A percentile compares a stretch with the other conserved stretches of the same genome.
Evolutionary conservation across 2,888 invertebrate species (phyloP).

Genomic region (Drosophila diplacantha): DNA sequence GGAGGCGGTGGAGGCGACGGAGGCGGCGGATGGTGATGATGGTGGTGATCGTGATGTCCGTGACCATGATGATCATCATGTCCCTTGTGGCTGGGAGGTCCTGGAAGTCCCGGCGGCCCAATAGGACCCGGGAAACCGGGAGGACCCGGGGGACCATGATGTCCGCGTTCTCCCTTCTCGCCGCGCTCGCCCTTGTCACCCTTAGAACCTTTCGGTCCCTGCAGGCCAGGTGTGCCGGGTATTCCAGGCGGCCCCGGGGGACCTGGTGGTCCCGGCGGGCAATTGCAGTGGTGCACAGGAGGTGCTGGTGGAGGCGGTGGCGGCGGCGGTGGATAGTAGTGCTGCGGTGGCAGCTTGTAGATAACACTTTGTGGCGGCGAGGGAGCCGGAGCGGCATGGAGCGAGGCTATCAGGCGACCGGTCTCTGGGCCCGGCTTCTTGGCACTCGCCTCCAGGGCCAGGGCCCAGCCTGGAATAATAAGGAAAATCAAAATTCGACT

Average conservation of each 20-base stretch:
- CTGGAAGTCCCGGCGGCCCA: slow-evolving; percentile 21
- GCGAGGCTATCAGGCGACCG: slow-evolving; percentile 15
- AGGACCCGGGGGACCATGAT: slow-evolving; percentile 8
- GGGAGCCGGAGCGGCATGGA: slow-evolving; percentile 26
- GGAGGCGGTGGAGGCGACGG: slow-evolving; percentile 1
- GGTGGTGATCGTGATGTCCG: background rate
- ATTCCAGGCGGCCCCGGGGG: slow-evolving; percentile 17
- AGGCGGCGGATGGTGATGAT: slow-evolving; percentile 1
- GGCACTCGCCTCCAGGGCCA: slow-evolving; percentile 13
- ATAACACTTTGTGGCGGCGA: slow-evolving; percentile 27
- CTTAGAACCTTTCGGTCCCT: slow-evolving; percentile 16
- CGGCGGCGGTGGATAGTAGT: slow-evolving; percentile 27
- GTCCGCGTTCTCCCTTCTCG: slow-evolving; percentile 18
- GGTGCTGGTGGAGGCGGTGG: slow-evolving; percentile 1
- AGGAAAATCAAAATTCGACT: background rate
- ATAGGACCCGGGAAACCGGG: slow-evolving; percentile 19
- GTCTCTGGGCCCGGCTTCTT: slow-evolving; percentile 16
- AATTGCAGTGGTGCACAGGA: slow-evolving; percentile 17
- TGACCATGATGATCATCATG: slow-evolving; percentile 4
- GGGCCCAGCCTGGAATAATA: slow-evolving; percentile 15
- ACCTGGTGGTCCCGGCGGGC: slow-evolving; percentile 26
- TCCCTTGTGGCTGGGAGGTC: slow-evolving; percentile 15
- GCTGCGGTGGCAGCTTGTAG: slow-evolving; percentile 31
- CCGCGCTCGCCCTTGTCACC: slow-evolving; percentile 21
- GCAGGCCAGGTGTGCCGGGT: slow-evolving; percentile 7